A percentile compares a stretch with the other conserved stretches of the same genome.
These are phyloP conservation scores for Agraylea sexmaculata DNA, from an alignment of 1,140 invertebrate genomes.

Conservation along the genomic window DNA sequence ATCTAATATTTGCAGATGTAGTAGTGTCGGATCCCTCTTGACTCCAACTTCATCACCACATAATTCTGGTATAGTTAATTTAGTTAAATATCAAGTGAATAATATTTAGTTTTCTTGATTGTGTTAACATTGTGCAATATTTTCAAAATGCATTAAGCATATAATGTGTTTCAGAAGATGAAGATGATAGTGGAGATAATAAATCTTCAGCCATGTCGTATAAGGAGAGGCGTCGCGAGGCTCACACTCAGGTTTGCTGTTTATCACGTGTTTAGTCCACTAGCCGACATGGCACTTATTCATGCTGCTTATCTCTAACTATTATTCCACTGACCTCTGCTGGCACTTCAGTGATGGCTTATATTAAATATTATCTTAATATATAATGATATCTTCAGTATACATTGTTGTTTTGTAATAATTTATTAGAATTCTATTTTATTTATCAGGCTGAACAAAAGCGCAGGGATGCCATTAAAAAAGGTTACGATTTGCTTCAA, in stretches of 20 bases:
- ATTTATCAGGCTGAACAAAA: slow-evolving; percentile 76
- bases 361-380: too few relatives aligned
- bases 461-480: slow-evolving; percentile 91
- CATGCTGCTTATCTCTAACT: too few relatives aligned
- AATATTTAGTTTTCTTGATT: slow-evolving; percentile 21
- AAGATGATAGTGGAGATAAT: slow-evolving; percentile 68
- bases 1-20: slow-evolving; percentile 62
- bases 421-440: slow-evolving; percentile 1
- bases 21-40: slow-evolving; percentile 71
- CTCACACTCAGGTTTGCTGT: slow-evolving; percentile 67
- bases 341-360: too few relatives aligned
- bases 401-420: too few relatives aligned
- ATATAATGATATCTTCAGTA: too few relatives aligned
- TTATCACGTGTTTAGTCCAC: slow-evolving; percentile 2
- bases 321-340: too few relatives aligned
- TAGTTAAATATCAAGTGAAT: slow-evolving; percentile 20
- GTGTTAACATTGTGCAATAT: not conserved
- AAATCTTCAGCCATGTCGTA: slow-evolving; percentile 73
- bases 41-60: slow-evolving; percentile 76
- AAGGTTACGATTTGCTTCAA: slow-evolving; percentile 85
- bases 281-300: not conserved
- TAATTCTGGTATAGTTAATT: slow-evolving; percentile 55
- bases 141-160: slow-evolving; percentile 15
- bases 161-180: slow-evolving; percentile 57
- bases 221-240: slow-evolving; percentile 85